Evolutionary conservation across 2,797 vertebrate species (phyloP).

Genomic region (Spondyliosoma cantharus): DNA sequence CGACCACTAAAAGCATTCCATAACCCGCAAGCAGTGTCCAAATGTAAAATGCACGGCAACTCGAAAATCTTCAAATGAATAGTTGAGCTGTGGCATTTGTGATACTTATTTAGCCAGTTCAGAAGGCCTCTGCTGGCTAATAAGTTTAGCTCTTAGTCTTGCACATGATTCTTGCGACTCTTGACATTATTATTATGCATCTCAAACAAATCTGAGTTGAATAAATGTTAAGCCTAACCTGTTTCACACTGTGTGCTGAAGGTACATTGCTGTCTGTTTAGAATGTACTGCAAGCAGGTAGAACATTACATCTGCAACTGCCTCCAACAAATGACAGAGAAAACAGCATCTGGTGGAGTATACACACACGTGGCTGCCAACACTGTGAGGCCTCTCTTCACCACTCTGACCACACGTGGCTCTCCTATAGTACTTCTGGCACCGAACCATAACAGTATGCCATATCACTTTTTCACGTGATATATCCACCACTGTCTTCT

Average conservation of each 20-base stretch:
- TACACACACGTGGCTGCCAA: conserved; percentile 61
- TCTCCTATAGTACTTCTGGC: conserved; percentile 73
- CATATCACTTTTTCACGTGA: conserved; percentile 61
- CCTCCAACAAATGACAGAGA: conserved; percentile 46
- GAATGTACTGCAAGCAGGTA: conserved; percentile 37
- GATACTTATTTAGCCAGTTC: conserved; percentile 20
- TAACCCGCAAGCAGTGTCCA: conserved; percentile 36
- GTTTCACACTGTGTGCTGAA: conserved; percentile 3
- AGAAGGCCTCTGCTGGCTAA: conserved; percentile 1
- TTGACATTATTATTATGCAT: conserved; percentile 2
- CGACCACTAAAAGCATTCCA: conserved; percentile 56
- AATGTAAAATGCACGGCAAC: conserved; percentile 34
- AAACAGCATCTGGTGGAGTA: conserved; percentile 61
- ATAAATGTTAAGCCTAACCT: conserved; percentile 2
- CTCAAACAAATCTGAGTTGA: background rate
- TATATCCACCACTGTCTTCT: conserved; percentile 58
- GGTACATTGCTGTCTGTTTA: conserved; percentile 3
- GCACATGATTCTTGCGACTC: background rate
- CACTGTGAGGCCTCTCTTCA: conserved; percentile 69
- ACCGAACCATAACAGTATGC: conserved; percentile 50
- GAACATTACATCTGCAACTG: conserved; percentile 43
- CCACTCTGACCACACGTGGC: conserved; percentile 74
- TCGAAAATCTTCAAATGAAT: conserved; percentile 46
- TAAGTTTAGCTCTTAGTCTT: background rate
- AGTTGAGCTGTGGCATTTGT: conserved; percentile 22